Conservation (phyloP, 2,888 invertebrate genomes). For the Cerceris ruficornis region DNA sequence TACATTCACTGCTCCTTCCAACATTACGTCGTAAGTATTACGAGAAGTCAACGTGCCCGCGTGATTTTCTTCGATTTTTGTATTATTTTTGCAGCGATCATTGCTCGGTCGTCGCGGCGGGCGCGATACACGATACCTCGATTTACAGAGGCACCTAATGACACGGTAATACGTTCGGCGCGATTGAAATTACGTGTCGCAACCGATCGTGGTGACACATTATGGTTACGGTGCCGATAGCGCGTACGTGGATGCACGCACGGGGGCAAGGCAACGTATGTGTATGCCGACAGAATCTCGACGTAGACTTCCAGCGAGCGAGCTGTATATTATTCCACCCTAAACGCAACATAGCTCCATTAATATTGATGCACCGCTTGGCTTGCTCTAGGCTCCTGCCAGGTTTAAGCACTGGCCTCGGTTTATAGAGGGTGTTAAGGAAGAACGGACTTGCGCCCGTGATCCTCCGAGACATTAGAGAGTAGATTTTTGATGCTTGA, state of each 20-base stretch:
- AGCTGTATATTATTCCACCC: conserved; percentile 70
- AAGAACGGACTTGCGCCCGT: conserved; percentile 27
- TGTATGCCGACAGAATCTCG: conserved; percentile 28
- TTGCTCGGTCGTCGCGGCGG: background rate
- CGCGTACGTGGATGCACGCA: background rate
- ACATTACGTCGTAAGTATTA: background rate
- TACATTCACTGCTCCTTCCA: too few species aligned
- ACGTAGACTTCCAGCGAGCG: conserved; percentile 50
- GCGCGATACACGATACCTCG: background rate
- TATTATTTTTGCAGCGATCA: background rate
- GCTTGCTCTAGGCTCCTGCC: conserved; percentile 42
- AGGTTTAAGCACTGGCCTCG: conserved; percentile 6
- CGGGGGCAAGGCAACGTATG: conserved; percentile 10
- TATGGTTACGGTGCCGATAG: conserved; percentile 54
- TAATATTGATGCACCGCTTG: conserved; percentile 71
- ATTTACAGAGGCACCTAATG: conserved; percentile 38
- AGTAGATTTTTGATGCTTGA: too few species aligned
- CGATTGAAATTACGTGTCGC: conserved; percentile 67
- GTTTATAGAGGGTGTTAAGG: conserved; percentile 36
- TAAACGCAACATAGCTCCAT: conserved; percentile 66
- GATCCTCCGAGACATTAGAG: background rate
- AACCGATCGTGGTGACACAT: conserved; percentile 58
- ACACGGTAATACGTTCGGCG: conserved; percentile 60
- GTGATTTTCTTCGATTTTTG: background rate
- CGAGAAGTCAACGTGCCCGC: background rate